These are phyloP conservation scores for Oceanites oceanicus DNA, from an alignment of 2,113 vertebrate species.

Conservation along the genomic window DNA sequence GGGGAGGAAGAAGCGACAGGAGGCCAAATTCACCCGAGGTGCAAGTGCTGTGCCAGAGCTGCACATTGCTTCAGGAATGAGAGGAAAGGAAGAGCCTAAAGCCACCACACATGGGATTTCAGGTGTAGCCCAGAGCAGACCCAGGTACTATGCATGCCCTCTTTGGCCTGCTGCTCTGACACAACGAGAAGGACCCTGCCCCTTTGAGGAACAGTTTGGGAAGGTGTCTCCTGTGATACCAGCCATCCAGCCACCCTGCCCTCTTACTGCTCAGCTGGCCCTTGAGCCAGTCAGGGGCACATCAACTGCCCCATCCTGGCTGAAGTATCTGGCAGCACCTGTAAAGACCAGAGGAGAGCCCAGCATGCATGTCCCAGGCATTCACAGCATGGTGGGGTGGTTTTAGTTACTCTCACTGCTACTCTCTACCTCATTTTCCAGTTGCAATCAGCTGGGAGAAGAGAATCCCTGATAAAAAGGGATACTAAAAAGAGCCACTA, in stretches of 20 bases:
- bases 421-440: conserved; percentile 17
- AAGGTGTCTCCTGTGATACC: background rate
- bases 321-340: background rate
- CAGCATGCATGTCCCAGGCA: background rate
- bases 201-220: background rate
- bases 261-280: background rate
- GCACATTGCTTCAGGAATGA: background rate
- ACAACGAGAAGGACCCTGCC: background rate
- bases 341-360: background rate
- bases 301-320: background rate
- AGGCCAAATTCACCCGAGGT: background rate
- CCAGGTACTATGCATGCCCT: background rate
- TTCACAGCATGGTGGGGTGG: background rate
- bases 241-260: background rate
- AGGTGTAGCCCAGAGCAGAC: background rate
- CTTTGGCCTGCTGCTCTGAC: background rate
- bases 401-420: background rate
- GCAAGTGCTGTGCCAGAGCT: too few species aligned
- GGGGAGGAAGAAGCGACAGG: background rate
- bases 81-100: background rate
- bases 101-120: background rate
- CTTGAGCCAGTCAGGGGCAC: background rate
- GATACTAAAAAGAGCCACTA: background rate
- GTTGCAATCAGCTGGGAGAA: background rate
- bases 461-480: background rate